Base-by-base conservation (phyloP, 2,888 invertebrate species). In the Magallana nippona region DNA sequence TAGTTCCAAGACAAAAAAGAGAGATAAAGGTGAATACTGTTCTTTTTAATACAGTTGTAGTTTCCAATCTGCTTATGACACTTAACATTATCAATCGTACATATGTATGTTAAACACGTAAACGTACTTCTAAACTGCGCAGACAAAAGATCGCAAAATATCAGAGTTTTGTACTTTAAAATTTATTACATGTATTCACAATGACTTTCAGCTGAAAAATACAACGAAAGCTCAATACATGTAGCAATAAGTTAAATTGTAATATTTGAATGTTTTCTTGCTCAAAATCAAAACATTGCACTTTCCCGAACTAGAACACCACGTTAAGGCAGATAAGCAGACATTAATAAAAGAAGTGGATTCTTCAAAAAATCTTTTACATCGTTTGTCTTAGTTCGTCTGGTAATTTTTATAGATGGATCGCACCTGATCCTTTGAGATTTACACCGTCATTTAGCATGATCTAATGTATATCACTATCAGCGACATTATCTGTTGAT, bases 401-500 rank as follows among this genome's bases (percentile, higher is more conserved):
- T 15, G 11, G 77, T 77, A 22, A 77, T 32, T 22, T 77, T 5
- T 17, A 77, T 44, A 27, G 44, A 32, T 77, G 11, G 32, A 32
- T 22, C 17, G 15, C 10, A 8, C 44, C 44, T 44, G 44, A 44
- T 44, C 8, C 27, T 27, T 27, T 27, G 44, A 44, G 44, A 44
- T 32, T 2, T 32, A 32, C 32, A 32, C 32, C 32, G 5, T 32
- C 22, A 22, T 5, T 60, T 60, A 13, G 11, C 27, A 27, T 71
- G 5, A 32, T 71, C 17, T 32, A 71, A 27, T 11, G 27, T 71
- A 3, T 22, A 5, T 15, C 27, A 71, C 22, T 32, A 27, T 22
- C 5, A 27, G 55, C n/a, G 22, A 55, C 17, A 27, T 71, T 80
- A 83, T 71, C 83, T 79, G 58, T 79, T 79, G 56, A 80, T 71